phyloP scores from a whole-genome alignment of 2,113 vertebrate species.

The Python bivittatus region DNA sequence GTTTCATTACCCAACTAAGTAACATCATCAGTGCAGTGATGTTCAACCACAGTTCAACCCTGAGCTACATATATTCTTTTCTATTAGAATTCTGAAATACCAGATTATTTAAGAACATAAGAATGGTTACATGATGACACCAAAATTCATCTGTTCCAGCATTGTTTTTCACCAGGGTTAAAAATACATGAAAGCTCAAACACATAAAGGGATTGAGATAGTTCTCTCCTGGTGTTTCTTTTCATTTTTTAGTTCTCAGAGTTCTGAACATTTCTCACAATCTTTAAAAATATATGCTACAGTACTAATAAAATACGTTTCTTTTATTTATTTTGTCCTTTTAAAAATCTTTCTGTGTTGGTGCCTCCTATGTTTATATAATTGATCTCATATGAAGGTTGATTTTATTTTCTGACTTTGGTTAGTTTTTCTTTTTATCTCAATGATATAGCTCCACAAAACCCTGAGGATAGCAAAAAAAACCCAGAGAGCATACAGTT shows the following conservation, averaged over 20 bases:
- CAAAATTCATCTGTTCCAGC: no score
- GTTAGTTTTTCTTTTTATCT: not conserved
- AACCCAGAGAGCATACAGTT: not conserved
- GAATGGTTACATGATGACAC: not conserved
- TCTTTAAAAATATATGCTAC: no score
- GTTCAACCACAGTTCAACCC: no score
- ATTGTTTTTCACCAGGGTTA: not conserved
- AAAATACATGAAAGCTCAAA: not conserved
- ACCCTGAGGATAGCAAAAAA: not conserved
- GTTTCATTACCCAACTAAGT: no score
- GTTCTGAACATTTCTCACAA: no score
- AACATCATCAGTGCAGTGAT: no score
- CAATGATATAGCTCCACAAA: not conserved
- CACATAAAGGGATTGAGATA: not conserved
- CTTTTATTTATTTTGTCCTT: not conserved
- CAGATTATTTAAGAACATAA: not conserved
- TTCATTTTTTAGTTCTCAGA: not conserved
- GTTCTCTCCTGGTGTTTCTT: not conserved
- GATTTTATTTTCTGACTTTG: not conserved
- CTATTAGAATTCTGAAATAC: not conserved
- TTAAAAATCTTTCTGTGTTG: not conserved
- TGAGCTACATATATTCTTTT: no score
- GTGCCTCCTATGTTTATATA: no score
- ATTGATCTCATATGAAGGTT: not conserved
- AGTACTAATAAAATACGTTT: not conserved